phyloP scores from a whole-genome alignment of 2,888 invertebrate genomes.

The Synanthedon myopaeformis region DNA sequence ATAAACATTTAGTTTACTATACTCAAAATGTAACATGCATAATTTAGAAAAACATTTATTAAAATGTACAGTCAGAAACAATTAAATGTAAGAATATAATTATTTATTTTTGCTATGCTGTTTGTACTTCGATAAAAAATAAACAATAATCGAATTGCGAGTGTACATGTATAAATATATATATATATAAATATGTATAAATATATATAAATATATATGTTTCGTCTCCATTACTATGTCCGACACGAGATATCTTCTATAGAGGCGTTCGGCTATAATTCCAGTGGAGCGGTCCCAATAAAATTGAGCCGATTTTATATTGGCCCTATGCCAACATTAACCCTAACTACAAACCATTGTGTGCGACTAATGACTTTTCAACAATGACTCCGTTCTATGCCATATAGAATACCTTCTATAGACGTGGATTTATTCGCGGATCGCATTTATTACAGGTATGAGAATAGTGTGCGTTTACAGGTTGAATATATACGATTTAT shows the following conservation, averaged over 20 bases:
- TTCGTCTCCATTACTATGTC: conserved; percentile 11
- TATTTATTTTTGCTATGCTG: too few relatives aligned
- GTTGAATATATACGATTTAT: too few relatives aligned
- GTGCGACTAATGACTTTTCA: conserved; percentile 35
- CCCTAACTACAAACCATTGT: conserved; percentile 23
- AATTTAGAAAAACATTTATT: too few relatives aligned
- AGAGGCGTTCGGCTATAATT: conserved; percentile 32
- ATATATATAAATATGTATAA: neutral
- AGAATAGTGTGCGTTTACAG: too few relatives aligned
- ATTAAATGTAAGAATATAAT: too few relatives aligned
- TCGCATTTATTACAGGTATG: neutral
- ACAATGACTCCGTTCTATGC: conserved; percentile 17
- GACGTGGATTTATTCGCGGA: neutral
- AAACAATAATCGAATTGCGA: neutral
- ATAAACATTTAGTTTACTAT: too few relatives aligned
- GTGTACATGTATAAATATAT: too few relatives aligned
- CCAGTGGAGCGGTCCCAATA: conserved; percentile 36
- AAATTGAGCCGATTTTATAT: conserved; percentile 35
- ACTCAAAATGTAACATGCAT: too few relatives aligned
- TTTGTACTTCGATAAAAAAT: neutral
- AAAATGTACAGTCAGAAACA: too few relatives aligned
- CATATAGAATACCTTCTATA: neutral
- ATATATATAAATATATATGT: conserved; percentile 1
- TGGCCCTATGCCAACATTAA: conserved; percentile 33
- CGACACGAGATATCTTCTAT: conserved; percentile 14